Evolutionary conservation across 2,797 vertebrate genomes (phyloP), one percentile per base, ranked within the genome.

Genomic region (Calcarius lapponicus): DNA sequence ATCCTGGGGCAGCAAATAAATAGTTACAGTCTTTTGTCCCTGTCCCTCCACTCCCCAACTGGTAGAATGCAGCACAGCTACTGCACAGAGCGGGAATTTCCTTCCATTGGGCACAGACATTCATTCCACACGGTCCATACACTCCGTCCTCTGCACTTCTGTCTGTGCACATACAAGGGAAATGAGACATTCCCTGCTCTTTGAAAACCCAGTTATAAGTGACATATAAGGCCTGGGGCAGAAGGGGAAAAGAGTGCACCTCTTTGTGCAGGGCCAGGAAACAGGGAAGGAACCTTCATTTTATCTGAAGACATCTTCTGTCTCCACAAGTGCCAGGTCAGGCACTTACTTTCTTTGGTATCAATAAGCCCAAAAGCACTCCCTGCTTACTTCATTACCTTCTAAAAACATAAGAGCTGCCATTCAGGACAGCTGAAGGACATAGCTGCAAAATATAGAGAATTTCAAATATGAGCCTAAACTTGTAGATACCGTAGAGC

Each of bases 111-210:
- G 38, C 61, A 73, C 15, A 61, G 66, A 38, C 2, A 7, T 50
- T 74, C n/a, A 25, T 43, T 32, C 34, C 9, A 22, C 14, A 3
- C 0, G 4, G 17, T 14, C 58, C 58, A 22, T 4, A 19, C 4
- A 17, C 18, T n/a, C 14, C 0, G 0, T 19, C 13, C 56, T 21
- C 38, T 60, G 17, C 28, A 9, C 13, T 50, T 42, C 32, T 42
- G 17, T 10, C 51, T 54, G 13, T 22, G 62, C 25, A 22, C 5
- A 3, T 4, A 14, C 2, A 4, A 1, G 13, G 24, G 32, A 56
- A 64, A 69, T 2, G 42, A 57, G 42, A 45, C 17, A 34, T 50
- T 24, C 48, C 53, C 31, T 51, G 31, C 36, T 9, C 56, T 18
- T 51, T 6, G 53, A 43, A 36, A 80, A 51, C 12, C 9, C 26